phyloP scores from a whole-genome alignment of 2,797 vertebrate genomes.

The Sebastes elongatus region DNA sequence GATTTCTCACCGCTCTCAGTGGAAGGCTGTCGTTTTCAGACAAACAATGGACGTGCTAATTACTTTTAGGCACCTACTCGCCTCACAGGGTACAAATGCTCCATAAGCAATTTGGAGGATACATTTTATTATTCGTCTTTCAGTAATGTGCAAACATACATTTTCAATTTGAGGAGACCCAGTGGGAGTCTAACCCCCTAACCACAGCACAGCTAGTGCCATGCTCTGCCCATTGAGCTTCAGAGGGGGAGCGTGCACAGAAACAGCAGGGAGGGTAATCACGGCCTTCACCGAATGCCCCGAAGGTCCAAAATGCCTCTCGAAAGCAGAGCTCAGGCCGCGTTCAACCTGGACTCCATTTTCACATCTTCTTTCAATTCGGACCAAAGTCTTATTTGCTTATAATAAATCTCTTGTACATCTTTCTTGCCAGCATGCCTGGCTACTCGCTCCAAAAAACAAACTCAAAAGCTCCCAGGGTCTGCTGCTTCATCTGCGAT shows the following conservation, averaged over 20 bases:
- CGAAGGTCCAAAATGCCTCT: slow-evolving; percentile 53
- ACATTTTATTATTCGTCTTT: slow-evolving; percentile 52
- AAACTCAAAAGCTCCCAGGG: slow-evolving; percentile 20
- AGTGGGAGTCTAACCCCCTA: slow-evolving; percentile 58
- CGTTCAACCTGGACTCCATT: slow-evolving; percentile 60
- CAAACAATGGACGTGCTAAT: slow-evolving; percentile 46
- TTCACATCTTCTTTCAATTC: slow-evolving; percentile 74
- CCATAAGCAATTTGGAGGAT: slow-evolving; percentile 56
- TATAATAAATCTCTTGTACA: slow-evolving; percentile 49
- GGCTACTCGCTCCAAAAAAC: slow-evolving; percentile 14
- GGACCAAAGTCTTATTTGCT: slow-evolving; percentile 43
- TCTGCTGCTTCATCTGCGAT: slow-evolving; percentile 23
- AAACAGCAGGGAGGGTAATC: slow-evolving; percentile 60
- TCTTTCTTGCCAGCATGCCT: slow-evolving; percentile 45
- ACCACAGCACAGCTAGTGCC: slow-evolving; percentile 57
- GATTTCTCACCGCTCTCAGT: slow-evolving; percentile 50
- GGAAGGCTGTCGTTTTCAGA: slow-evolving; percentile 49
- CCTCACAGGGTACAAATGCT: slow-evolving; percentile 60
- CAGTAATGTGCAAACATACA: slow-evolving; percentile 48
- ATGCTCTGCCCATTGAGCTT: slow-evolving; percentile 61
- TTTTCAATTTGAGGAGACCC: slow-evolving; percentile 63
- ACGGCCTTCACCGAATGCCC: slow-evolving; percentile 32
- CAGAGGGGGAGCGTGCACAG: slow-evolving; percentile 59
- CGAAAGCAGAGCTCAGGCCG: slow-evolving; percentile 46
- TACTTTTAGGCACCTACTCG: slow-evolving; percentile 61